phyloP scores from a whole-genome alignment of 92 coral and sea anemone genomes.

The Siderastrea siderea region DNA sequence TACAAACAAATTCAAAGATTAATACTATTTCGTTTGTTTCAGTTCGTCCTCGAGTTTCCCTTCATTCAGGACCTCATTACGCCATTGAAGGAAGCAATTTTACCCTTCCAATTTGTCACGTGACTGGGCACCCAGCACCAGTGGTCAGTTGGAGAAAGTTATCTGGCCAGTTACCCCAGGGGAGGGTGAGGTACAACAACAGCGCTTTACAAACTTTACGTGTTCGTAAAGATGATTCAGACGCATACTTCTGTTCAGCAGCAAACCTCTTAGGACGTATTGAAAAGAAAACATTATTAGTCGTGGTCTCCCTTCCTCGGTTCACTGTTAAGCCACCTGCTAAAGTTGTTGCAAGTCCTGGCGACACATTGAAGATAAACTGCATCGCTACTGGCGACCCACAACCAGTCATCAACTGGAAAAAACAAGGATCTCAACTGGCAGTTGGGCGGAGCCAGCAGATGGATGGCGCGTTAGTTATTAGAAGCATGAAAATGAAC shows the following conservation, averaged over 20 bases:
- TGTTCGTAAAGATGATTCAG: slow-evolving; percentile 17
- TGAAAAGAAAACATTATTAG: not conserved
- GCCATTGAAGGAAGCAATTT: slow-evolving; percentile 42
- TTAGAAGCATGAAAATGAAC: not conserved
- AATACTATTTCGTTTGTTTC: not conserved
- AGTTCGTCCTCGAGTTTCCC: slow-evolving; percentile 45
- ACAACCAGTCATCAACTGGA: slow-evolving; percentile 20
- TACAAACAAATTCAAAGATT: too few species aligned
- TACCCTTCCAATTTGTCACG: not conserved
- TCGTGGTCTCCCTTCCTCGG: not conserved
- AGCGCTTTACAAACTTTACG: slow-evolving; percentile 1
- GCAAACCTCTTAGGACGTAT: slow-evolving; percentile 25
- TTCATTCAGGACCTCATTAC: slow-evolving; percentile 44
- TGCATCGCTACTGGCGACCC: not conserved
- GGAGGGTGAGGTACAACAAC: slow-evolving; percentile 5
- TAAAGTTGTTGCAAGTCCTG: not conserved
- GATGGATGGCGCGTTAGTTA: too few species aligned
- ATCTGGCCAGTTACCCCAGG: slow-evolving; percentile 33
- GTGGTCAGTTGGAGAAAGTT: slow-evolving; percentile 62
- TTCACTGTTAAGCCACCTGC: not conserved
- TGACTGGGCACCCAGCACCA: slow-evolving; percentile 44
- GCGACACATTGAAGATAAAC: not conserved
- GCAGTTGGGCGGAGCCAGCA: slow-evolving; percentile 10
- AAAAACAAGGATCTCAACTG: slow-evolving; percentile 6
- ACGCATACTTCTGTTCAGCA: slow-evolving; percentile 41